Evolutionary conservation across 2,797 vertebrate species (phyloP).

Genomic region (Gambusia yucatana): DNA sequence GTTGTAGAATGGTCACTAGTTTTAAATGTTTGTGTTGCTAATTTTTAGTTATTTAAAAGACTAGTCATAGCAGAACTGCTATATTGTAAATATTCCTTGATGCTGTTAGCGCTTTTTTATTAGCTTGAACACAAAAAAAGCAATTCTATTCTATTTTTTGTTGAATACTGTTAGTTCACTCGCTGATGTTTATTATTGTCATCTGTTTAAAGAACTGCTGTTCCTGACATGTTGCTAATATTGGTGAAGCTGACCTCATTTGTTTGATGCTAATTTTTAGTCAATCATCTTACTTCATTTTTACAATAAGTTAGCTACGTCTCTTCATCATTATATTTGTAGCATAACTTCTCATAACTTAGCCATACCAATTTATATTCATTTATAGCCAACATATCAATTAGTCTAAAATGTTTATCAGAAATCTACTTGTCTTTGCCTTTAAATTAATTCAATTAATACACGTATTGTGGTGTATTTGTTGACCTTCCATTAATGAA

Average conservation of each 20-base stretch:
- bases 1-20: neutral
- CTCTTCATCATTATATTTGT: neutral
- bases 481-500: neutral
- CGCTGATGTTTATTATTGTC: neutral
- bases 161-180: neutral
- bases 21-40: neutral
- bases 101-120: neutral
- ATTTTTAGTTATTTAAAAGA: neutral
- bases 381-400: neutral
- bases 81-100: neutral
- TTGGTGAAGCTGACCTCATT: neutral
- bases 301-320: too few relatives aligned
- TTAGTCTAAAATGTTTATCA: neutral
- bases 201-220: neutral
- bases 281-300: too few relatives aligned
- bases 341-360: too few relatives aligned
- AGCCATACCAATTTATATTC: neutral
- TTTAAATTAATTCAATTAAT: too few relatives aligned
- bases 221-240: neutral
- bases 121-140: neutral
- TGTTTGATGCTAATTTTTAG: too few relatives aligned
- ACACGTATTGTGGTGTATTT: neutral
- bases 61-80: neutral
- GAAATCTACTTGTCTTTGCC: neutral
- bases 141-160: neutral